Evolutionary conservation across 1,140 invertebrate species (phyloP).

Genomic region (Micrasema longulum): DNA sequence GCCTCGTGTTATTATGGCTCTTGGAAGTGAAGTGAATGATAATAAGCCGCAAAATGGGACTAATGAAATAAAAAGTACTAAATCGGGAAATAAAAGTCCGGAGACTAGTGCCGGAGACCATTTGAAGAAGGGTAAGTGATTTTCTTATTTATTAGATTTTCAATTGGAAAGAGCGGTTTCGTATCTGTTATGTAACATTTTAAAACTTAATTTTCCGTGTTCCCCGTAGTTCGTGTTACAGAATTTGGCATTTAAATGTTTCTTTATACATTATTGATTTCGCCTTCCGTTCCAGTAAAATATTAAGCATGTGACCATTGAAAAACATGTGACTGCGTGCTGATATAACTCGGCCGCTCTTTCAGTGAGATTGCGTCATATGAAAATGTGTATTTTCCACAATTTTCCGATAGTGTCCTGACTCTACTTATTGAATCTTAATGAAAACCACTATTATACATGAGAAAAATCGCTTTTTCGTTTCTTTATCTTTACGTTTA

Average conservation of each 20-base stretch:
- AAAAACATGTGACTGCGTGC: constrained; percentile 47
- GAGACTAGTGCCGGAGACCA: constrained; percentile 61
- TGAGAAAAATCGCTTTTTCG: neutral
- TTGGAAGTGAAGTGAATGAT: constrained; percentile 69
- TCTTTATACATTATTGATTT: constrained; percentile 39
- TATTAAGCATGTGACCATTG: constrained; percentile 45
- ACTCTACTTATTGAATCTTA: neutral
- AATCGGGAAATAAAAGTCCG: constrained; percentile 60
- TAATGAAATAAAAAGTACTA: constrained; percentile 67
- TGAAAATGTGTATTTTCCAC: constrained; percentile 38
- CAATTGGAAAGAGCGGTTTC: constrained; percentile 22
- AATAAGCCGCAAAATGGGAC: constrained; percentile 63
- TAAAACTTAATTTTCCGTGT: constrained; percentile 53
- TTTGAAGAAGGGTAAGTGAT: constrained; percentile 66
- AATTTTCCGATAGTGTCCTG: constrained; percentile 16
- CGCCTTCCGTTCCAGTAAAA: constrained; percentile 8
- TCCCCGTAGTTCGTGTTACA: neutral
- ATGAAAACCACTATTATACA: neutral
- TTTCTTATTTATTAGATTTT: constrained; percentile 38
- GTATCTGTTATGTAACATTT: constrained; percentile 66
- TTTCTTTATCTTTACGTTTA: too few relatives aligned
- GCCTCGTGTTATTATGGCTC: constrained; percentile 70
- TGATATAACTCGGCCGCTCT: constrained; percentile 32
- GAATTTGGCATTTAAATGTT: neutral
- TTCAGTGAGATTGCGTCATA: constrained; percentile 42